A percentile compares a stretch with the other conserved stretches of the same genome.
phyloP scores from a whole-genome alignment of 2,113 vertebrate genomes.

The Trogon surrucura region DNA sequence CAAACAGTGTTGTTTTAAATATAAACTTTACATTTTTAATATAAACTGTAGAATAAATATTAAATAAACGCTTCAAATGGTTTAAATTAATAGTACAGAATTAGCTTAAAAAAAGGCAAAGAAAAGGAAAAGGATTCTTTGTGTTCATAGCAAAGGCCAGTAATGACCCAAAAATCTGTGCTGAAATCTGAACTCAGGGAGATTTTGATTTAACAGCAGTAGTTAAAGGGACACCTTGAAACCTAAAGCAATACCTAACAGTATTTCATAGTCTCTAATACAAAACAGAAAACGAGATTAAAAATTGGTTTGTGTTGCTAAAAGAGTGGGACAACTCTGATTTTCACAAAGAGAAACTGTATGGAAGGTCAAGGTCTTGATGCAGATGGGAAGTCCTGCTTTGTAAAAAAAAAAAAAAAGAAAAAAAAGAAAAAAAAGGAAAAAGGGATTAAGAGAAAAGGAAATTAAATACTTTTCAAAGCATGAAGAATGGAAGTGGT shows the following conservation, averaged over 20 bases:
- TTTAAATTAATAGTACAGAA: slow-evolving; percentile 27
- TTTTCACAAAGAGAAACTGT: not conserved
- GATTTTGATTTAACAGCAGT: slow-evolving; percentile 42
- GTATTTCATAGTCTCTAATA: not conserved
- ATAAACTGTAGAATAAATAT: slow-evolving; percentile 60
- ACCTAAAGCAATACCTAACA: not conserved
- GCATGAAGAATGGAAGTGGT: not conserved
- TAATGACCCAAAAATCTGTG: slow-evolving; percentile 46
- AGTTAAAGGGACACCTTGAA: slow-evolving; percentile 41
- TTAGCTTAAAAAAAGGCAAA: slow-evolving; percentile 17
- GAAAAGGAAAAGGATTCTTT: slow-evolving; percentile 14
- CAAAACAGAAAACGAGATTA: slow-evolving; percentile 29
- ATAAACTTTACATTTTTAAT: slow-evolving; percentile 63
- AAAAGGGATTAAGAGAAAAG: not conserved
- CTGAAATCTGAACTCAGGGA: slow-evolving; percentile 22
- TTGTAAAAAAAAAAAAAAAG: not conserved
- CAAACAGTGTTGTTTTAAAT: slow-evolving; percentile 43
- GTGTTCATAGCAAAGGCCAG: slow-evolving; percentile 35
- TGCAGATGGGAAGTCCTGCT: not conserved
- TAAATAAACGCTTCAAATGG: slow-evolving; percentile 48
- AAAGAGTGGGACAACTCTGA: not conserved
- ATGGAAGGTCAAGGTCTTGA: slow-evolving; percentile 24
- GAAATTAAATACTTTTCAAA: slow-evolving; percentile 15
- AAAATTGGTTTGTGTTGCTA: not conserved
- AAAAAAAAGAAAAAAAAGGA: not conserved